A percentile compares a stretch with the other conserved stretches of the same genome.
phyloP scores from a whole-genome alignment of 2,888 invertebrate species.

The Teinopalpus imperialis region DNA sequence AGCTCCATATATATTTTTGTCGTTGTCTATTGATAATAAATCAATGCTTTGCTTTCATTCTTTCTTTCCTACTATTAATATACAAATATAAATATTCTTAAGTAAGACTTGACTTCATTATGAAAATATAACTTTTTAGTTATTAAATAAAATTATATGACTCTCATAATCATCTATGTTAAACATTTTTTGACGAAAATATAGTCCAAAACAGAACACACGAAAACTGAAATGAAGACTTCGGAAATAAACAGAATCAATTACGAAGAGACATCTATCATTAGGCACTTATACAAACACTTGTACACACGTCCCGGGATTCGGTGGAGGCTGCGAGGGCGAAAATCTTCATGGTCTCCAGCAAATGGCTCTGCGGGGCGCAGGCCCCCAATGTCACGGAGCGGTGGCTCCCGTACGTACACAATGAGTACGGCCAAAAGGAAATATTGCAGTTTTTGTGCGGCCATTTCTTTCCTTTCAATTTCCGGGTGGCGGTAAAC shows the following conservation, averaged over 20 bases:
- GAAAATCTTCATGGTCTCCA: conserved; percentile 58
- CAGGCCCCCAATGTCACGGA: conserved; percentile 40
- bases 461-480: conserved; percentile 37
- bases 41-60: no score
- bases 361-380: conserved; percentile 63
- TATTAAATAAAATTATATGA: no score
- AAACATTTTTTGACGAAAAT: no score
- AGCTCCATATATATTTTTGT: no score
- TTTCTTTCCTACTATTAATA: no score
- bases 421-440: conserved; percentile 33
- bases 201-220: neutral
- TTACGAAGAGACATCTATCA: conserved; percentile 20
- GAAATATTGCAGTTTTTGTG: conserved; percentile 43
- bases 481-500: conserved; percentile 32
- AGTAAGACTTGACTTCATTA: no score
- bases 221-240: neutral
- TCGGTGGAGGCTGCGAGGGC: conserved; percentile 39
- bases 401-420: conserved; percentile 36
- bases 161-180: no score
- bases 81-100: no score
- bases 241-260: conserved; percentile 25
- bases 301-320: conserved; percentile 32
- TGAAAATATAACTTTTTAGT: no score
- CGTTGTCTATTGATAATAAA: no score
- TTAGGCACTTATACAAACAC: conserved; percentile 17